Conservation (phyloP, 1,140 invertebrate species). For the Thereuonema tuberculata region DNA sequence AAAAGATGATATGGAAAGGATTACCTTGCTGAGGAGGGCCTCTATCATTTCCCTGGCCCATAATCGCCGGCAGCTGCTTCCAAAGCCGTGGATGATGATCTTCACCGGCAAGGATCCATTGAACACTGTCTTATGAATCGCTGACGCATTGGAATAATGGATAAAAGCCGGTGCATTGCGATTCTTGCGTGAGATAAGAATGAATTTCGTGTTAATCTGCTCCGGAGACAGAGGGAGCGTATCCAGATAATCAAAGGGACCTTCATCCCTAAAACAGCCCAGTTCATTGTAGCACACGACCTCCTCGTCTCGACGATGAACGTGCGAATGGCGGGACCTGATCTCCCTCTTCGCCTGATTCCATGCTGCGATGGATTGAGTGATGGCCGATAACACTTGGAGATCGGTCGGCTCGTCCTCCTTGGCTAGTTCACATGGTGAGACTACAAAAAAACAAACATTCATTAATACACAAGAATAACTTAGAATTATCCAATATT, state of each 20-base stretch:
- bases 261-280: conserved; percentile 86
- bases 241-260: conserved; percentile 79
- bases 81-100: conserved; percentile 88
- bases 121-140: conserved; percentile 43
- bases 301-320: conserved; percentile 29
- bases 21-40: conserved; percentile 69
- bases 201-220: conserved; percentile 58
- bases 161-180: conserved; percentile 24
- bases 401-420: background rate
- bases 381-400: background rate
- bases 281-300: conserved; percentile 77
- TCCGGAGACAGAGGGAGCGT: conserved; percentile 74
- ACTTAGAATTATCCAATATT: no score
- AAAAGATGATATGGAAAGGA: no score
- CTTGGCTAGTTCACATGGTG: no score
- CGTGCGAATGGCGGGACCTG: background rate
- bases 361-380: background rate
- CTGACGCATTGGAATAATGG: conserved; percentile 27
- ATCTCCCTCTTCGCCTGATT: background rate
- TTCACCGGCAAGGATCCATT: conserved; percentile 58
- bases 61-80: conserved; percentile 69
- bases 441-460: no score
- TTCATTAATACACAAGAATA: no score
- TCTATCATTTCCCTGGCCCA: conserved; percentile 90
- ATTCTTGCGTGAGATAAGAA: conserved; percentile 34